Evolutionary conservation across 2,888 invertebrate species (phyloP), one percentile per base, ranked within the genome.

Genomic region (Creontiades dilutus): DNA sequence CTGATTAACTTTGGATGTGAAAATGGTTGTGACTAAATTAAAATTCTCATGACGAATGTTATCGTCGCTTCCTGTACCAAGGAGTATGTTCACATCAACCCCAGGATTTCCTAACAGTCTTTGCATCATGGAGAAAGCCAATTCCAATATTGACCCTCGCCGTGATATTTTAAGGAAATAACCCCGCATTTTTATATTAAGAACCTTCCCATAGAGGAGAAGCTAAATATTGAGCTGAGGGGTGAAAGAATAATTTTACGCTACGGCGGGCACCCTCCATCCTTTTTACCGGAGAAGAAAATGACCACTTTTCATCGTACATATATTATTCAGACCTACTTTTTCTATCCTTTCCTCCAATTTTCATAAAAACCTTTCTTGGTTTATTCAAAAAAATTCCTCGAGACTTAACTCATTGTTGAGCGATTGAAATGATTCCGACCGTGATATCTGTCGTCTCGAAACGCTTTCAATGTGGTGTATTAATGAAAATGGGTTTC

Each of bases 181-280:
- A 16, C 57, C 57, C 57, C 57, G 57, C 16, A 57, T 57, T 57
- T 57, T 57, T n/a, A 57, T 57, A 57, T n/a, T 57, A 57, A 57
- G n/a, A 57, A n/a, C 16, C 57, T 16, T 57, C 57, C n/a, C 57
- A 57, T 57, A 57, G 57, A 57, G n/a, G n/a, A 57, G n/a, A 57
- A 57, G 57, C 57, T 57, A n/a, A 57, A 57, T 57, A 57, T 57
- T 57, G 57, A 57, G 57, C n/a, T 57, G 57, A 57, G 57, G 57
- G 57, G 57, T 14, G 57, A 57, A 57, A 57, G 57, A 57, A 57
- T 57, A 57, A 57, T 57, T 14, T 57, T 57, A 14, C 57, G 57
- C 57, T 57, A 57, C 57, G 57, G 57, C n/a, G 57, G 19, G 57
- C 57, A 57, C 57, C 57, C 57, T 57, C n/a, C 57, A 57, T 57